Conservation (phyloP, 2,888 invertebrate species). For the Diabrotica balteata region DNA sequence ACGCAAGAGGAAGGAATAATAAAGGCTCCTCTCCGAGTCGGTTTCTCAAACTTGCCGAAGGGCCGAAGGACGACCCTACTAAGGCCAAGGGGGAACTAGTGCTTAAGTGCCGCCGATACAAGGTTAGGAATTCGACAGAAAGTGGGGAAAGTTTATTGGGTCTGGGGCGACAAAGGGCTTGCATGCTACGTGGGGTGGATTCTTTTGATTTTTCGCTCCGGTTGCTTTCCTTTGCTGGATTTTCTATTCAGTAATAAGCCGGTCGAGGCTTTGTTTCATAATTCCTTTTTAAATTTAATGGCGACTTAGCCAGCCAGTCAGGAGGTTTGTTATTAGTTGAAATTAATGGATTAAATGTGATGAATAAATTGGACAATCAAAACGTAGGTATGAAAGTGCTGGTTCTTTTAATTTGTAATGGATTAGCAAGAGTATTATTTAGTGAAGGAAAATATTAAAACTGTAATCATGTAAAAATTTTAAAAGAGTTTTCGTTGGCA, state of each 20-base stretch:
- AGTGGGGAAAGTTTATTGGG: slow-evolving; percentile 32
- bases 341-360: no score
- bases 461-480: no score
- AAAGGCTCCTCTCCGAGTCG: background rate
- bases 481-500: no score
- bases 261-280: background rate
- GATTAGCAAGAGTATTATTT: no score
- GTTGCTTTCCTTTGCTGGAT: background rate
- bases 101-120: slow-evolving; percentile 12
- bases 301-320: no score
- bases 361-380: no score
- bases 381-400: no score
- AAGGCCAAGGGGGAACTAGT: slow-evolving; percentile 1
- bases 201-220: slow-evolving; percentile 5
- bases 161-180: slow-evolving; percentile 16
- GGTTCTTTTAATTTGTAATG: no score
- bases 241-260: background rate
- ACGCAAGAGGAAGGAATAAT: no score
- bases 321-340: no score
- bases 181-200: slow-evolving; percentile 8
- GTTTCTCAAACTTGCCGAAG: slow-evolving; percentile 5
- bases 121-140: slow-evolving; percentile 22
- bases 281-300: no score
- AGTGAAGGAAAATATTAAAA: no score
- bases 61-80: slow-evolving; percentile 11